Evolutionary conservation across 2,888 invertebrate genomes (phyloP).

Genomic region (Trichopria drosophilae): DNA sequence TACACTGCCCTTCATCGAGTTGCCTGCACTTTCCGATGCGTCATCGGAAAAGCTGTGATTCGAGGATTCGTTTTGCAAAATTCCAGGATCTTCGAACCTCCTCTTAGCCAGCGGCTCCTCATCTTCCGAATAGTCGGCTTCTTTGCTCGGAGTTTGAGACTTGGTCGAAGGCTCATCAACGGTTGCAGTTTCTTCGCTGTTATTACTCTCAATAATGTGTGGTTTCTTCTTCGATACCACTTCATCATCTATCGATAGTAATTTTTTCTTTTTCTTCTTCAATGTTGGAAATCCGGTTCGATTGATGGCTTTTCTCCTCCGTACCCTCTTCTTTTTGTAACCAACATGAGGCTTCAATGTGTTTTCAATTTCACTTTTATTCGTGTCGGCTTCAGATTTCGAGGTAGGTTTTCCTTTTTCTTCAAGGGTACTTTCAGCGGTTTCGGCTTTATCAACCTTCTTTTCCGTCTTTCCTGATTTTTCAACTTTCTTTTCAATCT

Average conservation of each 20-base stretch:
- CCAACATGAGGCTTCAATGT: neutral
- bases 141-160: too few relatives aligned
- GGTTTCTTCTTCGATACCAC: neutral
- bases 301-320: conserved; percentile 78
- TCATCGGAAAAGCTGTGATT: conserved; percentile 39
- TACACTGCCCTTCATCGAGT: too few relatives aligned
- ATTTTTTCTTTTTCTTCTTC: conserved; percentile 79
- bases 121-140: too few relatives aligned
- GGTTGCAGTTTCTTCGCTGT: too few relatives aligned
- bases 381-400: neutral
- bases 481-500: conserved; percentile 20
- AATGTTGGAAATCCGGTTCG: conserved; percentile 85
- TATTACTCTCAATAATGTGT: too few relatives aligned
- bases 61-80: conserved; percentile 29
- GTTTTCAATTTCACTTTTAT: neutral
- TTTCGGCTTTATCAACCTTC: conserved; percentile 43
- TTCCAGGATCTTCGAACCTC: conserved; percentile 5
- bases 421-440: conserved; percentile 10
- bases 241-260: conserved; percentile 8
- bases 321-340: conserved; percentile 63
- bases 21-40: conserved; percentile 27
- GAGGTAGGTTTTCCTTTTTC: neutral
- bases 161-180: too few relatives aligned
- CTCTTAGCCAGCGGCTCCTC: too few relatives aligned
- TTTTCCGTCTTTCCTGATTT: conserved; percentile 55